Conservation (phyloP, 2,888 invertebrate genomes). For the Eristalis pertinax region DNA sequence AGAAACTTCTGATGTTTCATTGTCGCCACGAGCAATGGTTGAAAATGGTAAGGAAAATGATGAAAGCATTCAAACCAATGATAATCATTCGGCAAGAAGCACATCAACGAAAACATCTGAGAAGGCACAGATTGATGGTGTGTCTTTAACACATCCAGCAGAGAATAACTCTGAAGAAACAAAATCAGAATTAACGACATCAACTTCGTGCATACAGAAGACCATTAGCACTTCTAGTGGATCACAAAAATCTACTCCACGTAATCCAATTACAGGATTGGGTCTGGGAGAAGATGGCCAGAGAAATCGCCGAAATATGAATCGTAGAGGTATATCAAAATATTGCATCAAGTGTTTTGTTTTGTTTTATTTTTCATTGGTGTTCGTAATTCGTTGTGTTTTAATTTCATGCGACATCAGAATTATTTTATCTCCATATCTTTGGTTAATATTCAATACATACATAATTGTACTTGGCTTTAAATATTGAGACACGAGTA, state of each 20-base stretch:
- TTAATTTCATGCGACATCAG: background rate
- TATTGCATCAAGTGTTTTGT: background rate
- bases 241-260: constrained; percentile 63
- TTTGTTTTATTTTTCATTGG: background rate
- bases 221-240: constrained; percentile 47
- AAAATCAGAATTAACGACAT: constrained; percentile 43
- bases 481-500: no score
- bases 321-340: constrained; percentile 72
- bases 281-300: constrained; percentile 75
- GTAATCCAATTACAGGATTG: constrained; percentile 77
- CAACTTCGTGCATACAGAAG: constrained; percentile 45
- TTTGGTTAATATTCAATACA: background rate
- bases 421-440: background rate
- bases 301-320: constrained; percentile 74
- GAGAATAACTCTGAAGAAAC: constrained; percentile 52
- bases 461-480: no score
- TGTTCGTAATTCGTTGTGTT: constrained; percentile 20
- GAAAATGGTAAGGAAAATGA: constrained; percentile 14
- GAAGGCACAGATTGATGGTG: constrained; percentile 27
- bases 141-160: constrained; percentile 10
- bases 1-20: constrained; percentile 35
- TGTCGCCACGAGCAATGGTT: constrained; percentile 16
- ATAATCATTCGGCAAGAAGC: constrained; percentile 46
- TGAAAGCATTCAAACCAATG: constrained; percentile 33
- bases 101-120: constrained; percentile 40